phyloP scores from a whole-genome alignment of 2,797 vertebrate genomes.

The Pseudomugil tenellus region DNA sequence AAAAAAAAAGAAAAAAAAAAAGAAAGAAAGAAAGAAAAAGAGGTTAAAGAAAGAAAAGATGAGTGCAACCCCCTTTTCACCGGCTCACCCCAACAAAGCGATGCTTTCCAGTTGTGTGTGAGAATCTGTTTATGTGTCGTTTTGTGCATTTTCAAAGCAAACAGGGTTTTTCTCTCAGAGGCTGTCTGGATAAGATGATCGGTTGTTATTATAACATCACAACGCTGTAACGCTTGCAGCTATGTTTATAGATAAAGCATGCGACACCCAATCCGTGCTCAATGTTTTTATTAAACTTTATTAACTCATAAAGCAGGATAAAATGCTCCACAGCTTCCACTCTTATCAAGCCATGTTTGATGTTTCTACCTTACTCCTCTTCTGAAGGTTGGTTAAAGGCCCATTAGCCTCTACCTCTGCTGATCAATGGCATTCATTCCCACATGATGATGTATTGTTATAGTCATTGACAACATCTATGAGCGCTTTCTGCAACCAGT shows the following conservation, averaged over 20 bases:
- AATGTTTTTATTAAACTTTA: slow-evolving; percentile 59
- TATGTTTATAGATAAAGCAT: slow-evolving; percentile 67
- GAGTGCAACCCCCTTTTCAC: slow-evolving; percentile 58
- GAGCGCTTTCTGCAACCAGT: slow-evolving; percentile 4
- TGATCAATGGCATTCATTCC: slow-evolving; percentile 51
- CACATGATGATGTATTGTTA: slow-evolving; percentile 9
- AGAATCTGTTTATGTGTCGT: slow-evolving; percentile 13
- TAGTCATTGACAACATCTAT: slow-evolving; percentile 7
- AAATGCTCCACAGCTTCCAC: background rate
- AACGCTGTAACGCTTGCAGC: slow-evolving; percentile 66
- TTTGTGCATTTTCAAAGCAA: slow-evolving; percentile 14
- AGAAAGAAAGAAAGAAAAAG: background rate
- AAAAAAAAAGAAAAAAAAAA: slow-evolving; percentile 45
- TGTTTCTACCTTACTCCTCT: slow-evolving; percentile 22
- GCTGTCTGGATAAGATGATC: slow-evolving; percentile 44
- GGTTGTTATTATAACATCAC: slow-evolving; percentile 58
- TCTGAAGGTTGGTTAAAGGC: slow-evolving; percentile 44
- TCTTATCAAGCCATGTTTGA: slow-evolving; percentile 11
- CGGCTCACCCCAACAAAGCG: slow-evolving; percentile 38
- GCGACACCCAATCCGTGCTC: slow-evolving; percentile 50
- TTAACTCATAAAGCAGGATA: slow-evolving; percentile 31
- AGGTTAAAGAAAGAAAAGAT: slow-evolving; percentile 31
- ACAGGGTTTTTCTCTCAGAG: slow-evolving; percentile 26
- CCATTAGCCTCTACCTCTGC: slow-evolving; percentile 43
- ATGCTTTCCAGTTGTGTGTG: slow-evolving; percentile 25